Evolutionary conservation across 2,113 vertebrate genomes (phyloP), one percentile per base, ranked within the genome.

Genomic region (Machaerirhynchus nigripectus): DNA sequence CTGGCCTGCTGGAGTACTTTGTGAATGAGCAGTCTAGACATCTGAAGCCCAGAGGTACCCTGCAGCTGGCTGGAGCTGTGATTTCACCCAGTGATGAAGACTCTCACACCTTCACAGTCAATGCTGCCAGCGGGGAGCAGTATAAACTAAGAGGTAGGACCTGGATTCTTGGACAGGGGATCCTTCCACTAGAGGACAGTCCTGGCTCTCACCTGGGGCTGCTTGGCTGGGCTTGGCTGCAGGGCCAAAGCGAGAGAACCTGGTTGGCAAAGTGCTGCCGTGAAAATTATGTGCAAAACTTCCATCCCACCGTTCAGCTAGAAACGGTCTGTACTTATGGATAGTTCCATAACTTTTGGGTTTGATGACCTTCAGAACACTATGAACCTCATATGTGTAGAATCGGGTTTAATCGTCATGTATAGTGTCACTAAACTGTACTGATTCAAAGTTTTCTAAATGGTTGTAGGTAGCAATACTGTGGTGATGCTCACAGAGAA

Each of bases 81-180:
- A 99, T 99, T 97, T 99, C 99, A 13, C 99, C 99, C 84, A 99
- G 99, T 13, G 99, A 99, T 44, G 99, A 99, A 90, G 99, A 99
- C 96, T 99, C 99, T 0, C 99, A 99, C 84, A 99, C 99, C 63
- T 99, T 99, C 95, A 99, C 99, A 1, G 99, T 99, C 90, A 99
- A 99, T 24, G 99, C 99, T 93, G 99, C 99, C 97, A 99, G 99
- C 0, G 99, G 99, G 85, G 99, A 99, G 95, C 99, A 99, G 96
- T 99, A 99, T 98, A 99, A 99, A 97, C 98, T 99, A 71, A 97
- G 99, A 98, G 99, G 99, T 99, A 97, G 21, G 96, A 49, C 40
- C 42, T 56, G 23, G 27, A 6, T 75, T 78, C 52, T 46, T 47
- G 81, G 56, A 3, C 77, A 70, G 65, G 60, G 42, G 11, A 59